These are phyloP conservation scores for Poecile montanus DNA, from an alignment of 2,797 vertebrate species.

Conservation along the genomic window DNA sequence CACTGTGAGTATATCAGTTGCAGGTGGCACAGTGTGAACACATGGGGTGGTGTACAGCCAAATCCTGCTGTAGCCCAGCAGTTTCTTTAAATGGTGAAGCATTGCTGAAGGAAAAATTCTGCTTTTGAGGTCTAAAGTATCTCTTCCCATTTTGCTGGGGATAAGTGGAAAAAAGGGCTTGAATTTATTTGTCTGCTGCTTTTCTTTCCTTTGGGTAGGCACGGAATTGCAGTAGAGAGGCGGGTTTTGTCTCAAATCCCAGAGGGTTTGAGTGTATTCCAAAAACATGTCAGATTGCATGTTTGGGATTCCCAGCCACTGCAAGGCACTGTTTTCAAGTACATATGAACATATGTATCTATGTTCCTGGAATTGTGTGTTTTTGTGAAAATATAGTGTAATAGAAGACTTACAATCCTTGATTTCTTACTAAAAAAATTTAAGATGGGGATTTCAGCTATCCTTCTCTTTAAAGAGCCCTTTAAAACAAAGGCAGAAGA, in stretches of 20 bases:
- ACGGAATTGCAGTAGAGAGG: background rate
- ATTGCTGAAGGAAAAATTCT: background rate
- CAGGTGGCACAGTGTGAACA: background rate
- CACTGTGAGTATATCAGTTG: background rate
- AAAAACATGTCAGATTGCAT: background rate
- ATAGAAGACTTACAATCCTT: background rate
- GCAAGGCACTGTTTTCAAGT: background rate
- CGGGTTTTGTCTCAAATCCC: background rate
- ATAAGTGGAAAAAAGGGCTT: background rate
- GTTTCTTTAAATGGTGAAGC: background rate
- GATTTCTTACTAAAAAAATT: background rate
- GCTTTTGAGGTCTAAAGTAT: background rate
- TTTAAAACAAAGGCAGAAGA: slow-evolving; percentile 28
- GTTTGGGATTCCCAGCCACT: background rate
- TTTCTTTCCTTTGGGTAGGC: background rate
- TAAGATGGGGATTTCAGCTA: background rate
- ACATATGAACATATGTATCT: background rate
- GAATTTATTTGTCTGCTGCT: background rate
- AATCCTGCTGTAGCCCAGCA: background rate
- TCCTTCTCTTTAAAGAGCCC: background rate
- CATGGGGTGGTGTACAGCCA: fast-evolving
- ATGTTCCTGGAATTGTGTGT: background rate
- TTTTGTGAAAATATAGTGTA: background rate
- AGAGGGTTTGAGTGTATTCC: background rate
- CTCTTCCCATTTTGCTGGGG: background rate